phyloP scores from a whole-genome alignment of 2,113 vertebrate species.

The Peromyscus leucopus region DNA sequence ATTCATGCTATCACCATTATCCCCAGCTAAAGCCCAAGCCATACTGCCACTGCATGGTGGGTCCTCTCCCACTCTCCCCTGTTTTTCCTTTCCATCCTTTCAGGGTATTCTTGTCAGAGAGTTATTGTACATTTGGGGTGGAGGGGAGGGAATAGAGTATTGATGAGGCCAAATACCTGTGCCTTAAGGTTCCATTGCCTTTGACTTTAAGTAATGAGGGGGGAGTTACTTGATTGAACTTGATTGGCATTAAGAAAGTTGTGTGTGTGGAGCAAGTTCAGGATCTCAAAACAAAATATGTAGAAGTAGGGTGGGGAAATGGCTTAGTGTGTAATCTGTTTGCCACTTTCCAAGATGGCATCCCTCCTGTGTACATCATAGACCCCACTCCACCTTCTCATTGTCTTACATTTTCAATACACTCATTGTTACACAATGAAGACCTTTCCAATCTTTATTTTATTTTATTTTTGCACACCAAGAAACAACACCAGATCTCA shows the following conservation, averaged over 20 bases:
- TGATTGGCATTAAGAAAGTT: not conserved
- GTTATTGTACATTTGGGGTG: not conserved
- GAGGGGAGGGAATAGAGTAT: not conserved
- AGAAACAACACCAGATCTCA: too few species aligned
- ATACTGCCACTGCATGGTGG: rapidly evolving
- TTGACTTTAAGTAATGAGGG: not conserved
- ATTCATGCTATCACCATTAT: not conserved
- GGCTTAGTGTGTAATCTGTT: not conserved
- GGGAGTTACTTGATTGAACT: not conserved
- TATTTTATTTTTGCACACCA: not conserved
- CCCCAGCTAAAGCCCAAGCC: not conserved
- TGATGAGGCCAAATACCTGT: not conserved
- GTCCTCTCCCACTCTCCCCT: rapidly evolving
- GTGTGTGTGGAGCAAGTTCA: not conserved
- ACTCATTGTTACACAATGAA: not conserved
- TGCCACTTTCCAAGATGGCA: not conserved
- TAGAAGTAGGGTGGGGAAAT: not conserved
- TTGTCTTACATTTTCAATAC: too few species aligned
- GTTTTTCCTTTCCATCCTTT: not conserved
- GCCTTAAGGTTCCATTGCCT: conserved; percentile 30
- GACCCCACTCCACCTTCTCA: not conserved
- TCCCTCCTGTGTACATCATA: rapidly evolving
- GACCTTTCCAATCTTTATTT: not conserved
- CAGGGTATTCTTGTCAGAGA: not conserved
- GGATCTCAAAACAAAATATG: conserved; percentile 6